Conservation (phyloP, 2,113 vertebrate genomes). For the Carassius gibelio region DNA sequence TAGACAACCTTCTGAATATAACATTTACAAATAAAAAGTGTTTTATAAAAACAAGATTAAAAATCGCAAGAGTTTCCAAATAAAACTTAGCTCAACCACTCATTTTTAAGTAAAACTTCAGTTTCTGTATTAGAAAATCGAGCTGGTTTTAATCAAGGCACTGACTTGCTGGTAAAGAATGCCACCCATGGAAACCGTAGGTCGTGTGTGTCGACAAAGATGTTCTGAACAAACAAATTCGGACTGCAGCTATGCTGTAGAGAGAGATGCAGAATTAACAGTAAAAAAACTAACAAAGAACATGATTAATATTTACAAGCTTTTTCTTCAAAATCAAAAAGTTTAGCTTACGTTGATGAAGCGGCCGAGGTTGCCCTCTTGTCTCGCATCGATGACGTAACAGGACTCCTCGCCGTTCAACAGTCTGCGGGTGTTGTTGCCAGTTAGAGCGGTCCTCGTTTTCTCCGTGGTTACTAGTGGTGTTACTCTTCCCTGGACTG, state of each 20-base stretch:
- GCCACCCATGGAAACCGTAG: constrained; percentile 89
- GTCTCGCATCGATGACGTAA: constrained; percentile 85
- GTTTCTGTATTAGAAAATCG: not conserved
- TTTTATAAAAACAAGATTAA: too few species aligned
- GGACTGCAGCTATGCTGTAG: constrained; percentile 87
- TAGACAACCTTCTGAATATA: not conserved
- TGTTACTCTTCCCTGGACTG: constrained; percentile 82
- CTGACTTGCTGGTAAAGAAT: constrained; percentile 87
- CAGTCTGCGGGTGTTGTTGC: constrained; percentile 76
- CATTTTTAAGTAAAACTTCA: not conserved
- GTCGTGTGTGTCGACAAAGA: constrained; percentile 89
- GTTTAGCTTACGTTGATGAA: constrained; percentile 81
- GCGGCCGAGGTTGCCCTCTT: constrained; percentile 86
- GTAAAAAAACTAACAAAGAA: not conserved
- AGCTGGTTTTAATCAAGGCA: not conserved
- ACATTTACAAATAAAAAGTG: too few species aligned
- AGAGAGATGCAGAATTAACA: not conserved
- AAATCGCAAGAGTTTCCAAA: not conserved
- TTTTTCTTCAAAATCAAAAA: not conserved
- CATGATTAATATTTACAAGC: not conserved
- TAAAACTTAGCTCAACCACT: not conserved
- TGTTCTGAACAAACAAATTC: constrained; percentile 88
- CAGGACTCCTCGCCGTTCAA: constrained; percentile 83
- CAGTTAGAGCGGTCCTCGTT: not conserved
- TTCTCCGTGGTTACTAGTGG: constrained; percentile 65